A percentile compares a stretch with the other conserved stretches of the same genome.
phyloP scores from a whole-genome alignment of 2,888 invertebrate species.

The Anthrax anthrax region DNA sequence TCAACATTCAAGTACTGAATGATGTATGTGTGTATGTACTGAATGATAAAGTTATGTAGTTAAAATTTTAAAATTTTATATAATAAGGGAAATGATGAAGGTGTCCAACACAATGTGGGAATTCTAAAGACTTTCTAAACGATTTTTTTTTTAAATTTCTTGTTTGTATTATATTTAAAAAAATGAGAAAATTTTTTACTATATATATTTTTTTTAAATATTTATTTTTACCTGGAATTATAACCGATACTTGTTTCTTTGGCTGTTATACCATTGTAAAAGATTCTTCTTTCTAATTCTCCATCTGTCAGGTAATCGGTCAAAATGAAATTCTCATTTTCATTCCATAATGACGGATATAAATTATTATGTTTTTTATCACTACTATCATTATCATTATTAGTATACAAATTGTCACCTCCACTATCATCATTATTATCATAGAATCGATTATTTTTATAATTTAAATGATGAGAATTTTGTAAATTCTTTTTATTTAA shows the following conservation, averaged over 20 bases:
- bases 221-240: conserved; percentile 5
- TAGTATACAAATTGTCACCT: background rate
- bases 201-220: background rate
- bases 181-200: background rate
- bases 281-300: conserved; percentile 50
- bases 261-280: conserved; percentile 47
- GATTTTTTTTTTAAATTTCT: too few species aligned
- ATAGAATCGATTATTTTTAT: too few species aligned
- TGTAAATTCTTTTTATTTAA: too few species aligned
- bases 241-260: conserved; percentile 40
- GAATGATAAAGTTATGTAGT: too few species aligned
- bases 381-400: background rate
- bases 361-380: too few species aligned
- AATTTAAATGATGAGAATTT: too few species aligned
- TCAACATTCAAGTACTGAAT: too few species aligned
- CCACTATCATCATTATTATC: background rate
- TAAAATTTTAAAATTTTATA: too few species aligned
- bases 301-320: conserved; percentile 53
- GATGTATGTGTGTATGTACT: too few species aligned
- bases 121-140: too few species aligned
- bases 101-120: too few species aligned
- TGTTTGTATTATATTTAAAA: background rate
- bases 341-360: background rate
- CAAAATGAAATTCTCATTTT: conserved; percentile 46
- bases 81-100: too few species aligned